Evolutionary conservation across 2,888 invertebrate species (phyloP).

Genomic region (Trilocha varians): DNA sequence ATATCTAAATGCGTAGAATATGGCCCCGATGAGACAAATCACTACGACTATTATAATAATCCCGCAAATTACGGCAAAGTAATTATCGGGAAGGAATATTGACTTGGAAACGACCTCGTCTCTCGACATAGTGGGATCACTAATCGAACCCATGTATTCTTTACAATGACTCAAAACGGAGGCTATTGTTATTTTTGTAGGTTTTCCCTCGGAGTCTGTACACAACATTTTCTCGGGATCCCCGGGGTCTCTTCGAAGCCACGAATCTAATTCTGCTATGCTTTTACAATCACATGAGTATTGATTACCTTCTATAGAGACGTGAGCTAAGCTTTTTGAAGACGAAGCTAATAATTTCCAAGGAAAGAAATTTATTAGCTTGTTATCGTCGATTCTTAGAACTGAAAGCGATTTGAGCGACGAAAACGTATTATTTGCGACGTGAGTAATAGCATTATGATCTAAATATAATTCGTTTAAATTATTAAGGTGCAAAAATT

Average conservation of each 20-base stretch:
- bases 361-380: constrained; percentile 82
- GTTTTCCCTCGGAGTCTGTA: constrained; percentile 70
- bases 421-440: constrained; percentile 85
- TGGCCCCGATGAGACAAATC: constrained; percentile 78
- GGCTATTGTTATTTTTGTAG: constrained; percentile 67
- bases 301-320: constrained; percentile 83
- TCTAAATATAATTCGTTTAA: constrained; percentile 85
- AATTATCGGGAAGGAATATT: constrained; percentile 78
- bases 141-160: constrained; percentile 72
- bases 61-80: constrained; percentile 82
- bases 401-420: constrained; percentile 82
- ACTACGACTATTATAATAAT: constrained; percentile 79
- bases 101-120: constrained; percentile 73
- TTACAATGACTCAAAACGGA: constrained; percentile 75
- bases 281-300: constrained; percentile 89
- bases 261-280: constrained; percentile 78
- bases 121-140: constrained; percentile 57
- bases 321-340: constrained; percentile 74
- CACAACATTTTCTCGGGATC: constrained; percentile 81
- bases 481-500: constrained; percentile 83
- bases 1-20: constrained; percentile 83
- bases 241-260: constrained; percentile 78
- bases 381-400: constrained; percentile 83
- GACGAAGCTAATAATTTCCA: constrained; percentile 79
- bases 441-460: constrained; percentile 81